Percentiles rank a stretch among this genome's conserved stretches.
phyloP scores from a whole-genome alignment of 1,140 invertebrate species.

The Papilio dardanus region DNA sequence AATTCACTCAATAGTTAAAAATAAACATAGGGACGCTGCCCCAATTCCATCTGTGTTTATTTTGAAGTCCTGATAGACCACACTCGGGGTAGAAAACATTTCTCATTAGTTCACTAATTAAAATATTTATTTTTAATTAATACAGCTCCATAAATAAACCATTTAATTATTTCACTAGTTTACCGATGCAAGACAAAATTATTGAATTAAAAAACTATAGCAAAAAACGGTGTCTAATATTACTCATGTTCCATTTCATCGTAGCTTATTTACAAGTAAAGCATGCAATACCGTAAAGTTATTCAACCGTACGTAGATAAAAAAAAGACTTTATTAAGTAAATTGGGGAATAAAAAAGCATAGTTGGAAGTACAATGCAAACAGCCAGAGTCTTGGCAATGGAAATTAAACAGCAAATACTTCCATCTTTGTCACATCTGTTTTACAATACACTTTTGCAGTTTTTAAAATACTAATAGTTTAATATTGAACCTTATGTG shows the following conservation, averaged over 20 bases:
- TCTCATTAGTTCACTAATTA: not conserved
- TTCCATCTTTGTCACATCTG: slow-evolving; percentile 34
- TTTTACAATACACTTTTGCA: not conserved
- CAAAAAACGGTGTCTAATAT: too few species aligned
- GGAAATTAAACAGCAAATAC: slow-evolving; percentile 37
- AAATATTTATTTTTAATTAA: not conserved
- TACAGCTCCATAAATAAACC: not conserved
- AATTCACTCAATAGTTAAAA: not conserved
- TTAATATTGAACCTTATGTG: slow-evolving; percentile 1
- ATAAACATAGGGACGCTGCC: slow-evolving; percentile 14
- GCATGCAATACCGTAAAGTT: not conserved
- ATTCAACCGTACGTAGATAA: not conserved
- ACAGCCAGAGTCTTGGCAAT: slow-evolving; percentile 30
- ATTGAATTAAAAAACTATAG: too few species aligned
- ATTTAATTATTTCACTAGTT: not conserved
- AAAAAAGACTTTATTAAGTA: not conserved
- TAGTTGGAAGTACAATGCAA: slow-evolving; percentile 28
- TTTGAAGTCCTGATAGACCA: not conserved
- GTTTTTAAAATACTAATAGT: not conserved
- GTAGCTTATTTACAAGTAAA: not conserved
- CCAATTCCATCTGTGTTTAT: slow-evolving; percentile 22
- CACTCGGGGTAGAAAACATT: not conserved
- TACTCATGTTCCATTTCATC: too few species aligned
- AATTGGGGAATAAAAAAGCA: not conserved
- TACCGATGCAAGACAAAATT: too few species aligned